phyloP scores from a whole-genome alignment of 2,888 invertebrate species.

The Dyspetes luteomarginatus region DNA sequence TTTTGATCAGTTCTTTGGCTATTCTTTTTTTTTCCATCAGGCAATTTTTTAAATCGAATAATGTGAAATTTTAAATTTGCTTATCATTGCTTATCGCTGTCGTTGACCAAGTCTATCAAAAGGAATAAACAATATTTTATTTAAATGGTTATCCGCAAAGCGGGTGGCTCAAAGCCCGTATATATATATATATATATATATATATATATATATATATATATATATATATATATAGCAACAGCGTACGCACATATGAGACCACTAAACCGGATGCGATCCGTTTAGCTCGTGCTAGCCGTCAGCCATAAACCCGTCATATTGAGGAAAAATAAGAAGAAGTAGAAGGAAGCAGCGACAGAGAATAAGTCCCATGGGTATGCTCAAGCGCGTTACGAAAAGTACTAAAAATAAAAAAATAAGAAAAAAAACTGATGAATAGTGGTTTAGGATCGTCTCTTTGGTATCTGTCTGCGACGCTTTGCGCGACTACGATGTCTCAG shows the following conservation, averaged over 20 bases:
- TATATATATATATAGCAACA: too few species aligned
- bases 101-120: too few species aligned
- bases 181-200: too few species aligned
- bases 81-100: too few species aligned
- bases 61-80: too few species aligned
- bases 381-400: constrained; percentile 44
- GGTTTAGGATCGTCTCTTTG: constrained; percentile 42
- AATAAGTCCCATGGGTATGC: neutral
- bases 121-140: too few species aligned
- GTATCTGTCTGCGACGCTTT: constrained; percentile 48
- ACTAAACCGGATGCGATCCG: constrained; percentile 49
- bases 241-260: constrained; percentile 2
- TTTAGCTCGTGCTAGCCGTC: constrained; percentile 41
- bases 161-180: too few species aligned
- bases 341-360: constrained; percentile 14
- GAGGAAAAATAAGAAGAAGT: constrained; percentile 27
- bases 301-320: constrained; percentile 50
- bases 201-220: too few species aligned
- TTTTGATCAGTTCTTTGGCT: too few species aligned
- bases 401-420: constrained; percentile 55
- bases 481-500: constrained; percentile 42
- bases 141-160: too few species aligned
- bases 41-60: too few species aligned
- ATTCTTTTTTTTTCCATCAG: too few species aligned
- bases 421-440: neutral